A percentile compares a stretch with the other conserved stretches of the same genome.
phyloP scores from a whole-genome alignment of 64 coral and sea anemone genomes.

The Stichodactyla helianthus region DNA sequence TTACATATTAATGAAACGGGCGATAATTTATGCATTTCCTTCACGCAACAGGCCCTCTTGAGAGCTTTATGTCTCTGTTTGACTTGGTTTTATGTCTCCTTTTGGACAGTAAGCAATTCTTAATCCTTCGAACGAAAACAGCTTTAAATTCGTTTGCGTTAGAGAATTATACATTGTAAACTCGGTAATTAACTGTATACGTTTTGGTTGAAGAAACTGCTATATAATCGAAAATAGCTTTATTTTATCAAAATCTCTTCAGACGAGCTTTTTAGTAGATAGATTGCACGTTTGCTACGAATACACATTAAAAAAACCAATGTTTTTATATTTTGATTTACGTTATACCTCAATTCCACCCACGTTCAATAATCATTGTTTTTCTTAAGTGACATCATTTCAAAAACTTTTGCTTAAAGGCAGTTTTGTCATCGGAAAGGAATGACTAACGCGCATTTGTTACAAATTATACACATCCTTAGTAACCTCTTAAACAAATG shows the following conservation, averaged over 20 bases:
- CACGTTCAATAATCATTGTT: too few relatives aligned
- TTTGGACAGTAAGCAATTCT: background rate
- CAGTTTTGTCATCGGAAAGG: background rate
- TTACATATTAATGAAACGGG: slow-evolving; percentile 1
- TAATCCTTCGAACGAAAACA: background rate
- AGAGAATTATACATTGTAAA: too few relatives aligned
- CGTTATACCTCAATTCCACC: too few relatives aligned
- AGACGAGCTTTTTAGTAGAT: background rate
- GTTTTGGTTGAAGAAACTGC: too few relatives aligned
- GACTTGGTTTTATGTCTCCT: background rate
- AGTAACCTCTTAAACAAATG: too few relatives aligned
- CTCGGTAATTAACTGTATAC: too few relatives aligned
- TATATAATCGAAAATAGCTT: background rate
- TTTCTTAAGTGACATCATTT: too few relatives aligned
- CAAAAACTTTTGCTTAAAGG: background rate
- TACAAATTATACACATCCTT: background rate
- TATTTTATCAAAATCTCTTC: background rate
- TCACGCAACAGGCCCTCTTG: background rate
- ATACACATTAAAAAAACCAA: background rate
- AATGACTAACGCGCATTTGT: background rate
- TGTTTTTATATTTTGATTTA: background rate
- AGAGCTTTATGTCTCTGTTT: background rate
- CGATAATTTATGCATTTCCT: background rate
- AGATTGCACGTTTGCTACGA: background rate
- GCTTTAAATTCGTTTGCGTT: too few relatives aligned